Evolutionary conservation across 2,113 vertebrate genomes (phyloP), one percentile per base, ranked within the genome.

Genomic region (Thomomys bottae): DNA sequence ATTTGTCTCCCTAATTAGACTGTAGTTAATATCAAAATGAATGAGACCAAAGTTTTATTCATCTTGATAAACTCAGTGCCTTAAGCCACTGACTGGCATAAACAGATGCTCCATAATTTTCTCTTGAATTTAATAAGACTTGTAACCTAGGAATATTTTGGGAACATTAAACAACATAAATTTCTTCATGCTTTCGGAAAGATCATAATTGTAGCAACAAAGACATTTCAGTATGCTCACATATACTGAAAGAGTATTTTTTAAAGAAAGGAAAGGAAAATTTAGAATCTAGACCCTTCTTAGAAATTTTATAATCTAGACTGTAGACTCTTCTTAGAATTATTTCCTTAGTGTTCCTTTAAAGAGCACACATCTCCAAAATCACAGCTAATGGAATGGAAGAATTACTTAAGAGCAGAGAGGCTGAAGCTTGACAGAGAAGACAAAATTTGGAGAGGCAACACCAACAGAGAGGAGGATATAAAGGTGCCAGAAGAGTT

Each of bases 91-190:
- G 34, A 67, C n/a, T 75, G 45, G 40, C n/a, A 54, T 15, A 71
- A 90, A 42, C 23, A 76, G 28, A 63, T 89, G 21, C 30, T 75
- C 68, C 61, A 64, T 66, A 89, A 87, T 54, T 49, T 57, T 87
- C 67, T 83, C 45, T 73, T 32, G 3, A 66, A 70, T 73, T 40
- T 76, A 84, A 71, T 3, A 93, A 36, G 24, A 70, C 14, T 57
- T 32, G 18, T 28, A n/a, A 42, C 54, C 14, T 26, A 84, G 72
- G 36, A 83, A 54, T 64, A 78, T 79, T 61, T 75, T 32, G 42
- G 15, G 67, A 42, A 42, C 6, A 68, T 68, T 49, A 49, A 38
- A 64, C 30, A 59, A 59, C 40, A 87, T 61, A 87, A 85, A 79
- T 70, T 79, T 68, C 40, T 30, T 20, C 40, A 34, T 24, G 9